Conservation (phyloP, 2,113 vertebrate species). For the Cervus canadensis region DNA sequence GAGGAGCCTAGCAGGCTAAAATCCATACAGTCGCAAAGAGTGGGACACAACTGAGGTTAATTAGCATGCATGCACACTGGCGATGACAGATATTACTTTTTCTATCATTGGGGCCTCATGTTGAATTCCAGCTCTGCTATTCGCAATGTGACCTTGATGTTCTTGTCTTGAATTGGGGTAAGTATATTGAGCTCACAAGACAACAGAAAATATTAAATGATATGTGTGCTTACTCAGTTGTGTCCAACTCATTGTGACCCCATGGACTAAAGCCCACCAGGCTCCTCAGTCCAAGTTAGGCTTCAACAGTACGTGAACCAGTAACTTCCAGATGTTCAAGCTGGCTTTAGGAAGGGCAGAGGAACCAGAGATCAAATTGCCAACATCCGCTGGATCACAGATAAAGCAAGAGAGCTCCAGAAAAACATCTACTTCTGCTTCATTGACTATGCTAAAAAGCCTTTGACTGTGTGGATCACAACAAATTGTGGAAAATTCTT, state of each 20-base stretch:
- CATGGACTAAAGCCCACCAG: background rate
- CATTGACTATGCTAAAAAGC: background rate
- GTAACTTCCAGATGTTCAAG: background rate
- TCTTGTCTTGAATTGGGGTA: background rate
- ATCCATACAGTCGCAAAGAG: background rate
- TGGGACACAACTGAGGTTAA: background rate
- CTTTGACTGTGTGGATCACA: background rate
- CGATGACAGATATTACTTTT: background rate
- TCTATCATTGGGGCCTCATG: background rate
- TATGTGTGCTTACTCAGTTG: background rate
- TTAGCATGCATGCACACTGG: background rate
- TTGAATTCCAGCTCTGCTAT: background rate
- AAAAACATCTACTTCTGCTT: background rate
- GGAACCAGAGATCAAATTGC: background rate
- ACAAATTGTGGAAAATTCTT: background rate
- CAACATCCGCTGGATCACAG: background rate
- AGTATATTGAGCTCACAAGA: background rate
- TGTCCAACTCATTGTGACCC: background rate
- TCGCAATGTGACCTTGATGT: background rate
- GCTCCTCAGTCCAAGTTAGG: background rate
- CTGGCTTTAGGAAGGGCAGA: background rate
- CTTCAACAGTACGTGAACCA: background rate
- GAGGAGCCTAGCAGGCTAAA: background rate
- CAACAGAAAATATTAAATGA: background rate
- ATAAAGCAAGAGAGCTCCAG: background rate